A percentile compares a stretch with the other conserved stretches of the same genome.
Evolutionary conservation across 2,797 vertebrate genomes (phyloP).

Genomic region (Pitangus sulphuratus): DNA sequence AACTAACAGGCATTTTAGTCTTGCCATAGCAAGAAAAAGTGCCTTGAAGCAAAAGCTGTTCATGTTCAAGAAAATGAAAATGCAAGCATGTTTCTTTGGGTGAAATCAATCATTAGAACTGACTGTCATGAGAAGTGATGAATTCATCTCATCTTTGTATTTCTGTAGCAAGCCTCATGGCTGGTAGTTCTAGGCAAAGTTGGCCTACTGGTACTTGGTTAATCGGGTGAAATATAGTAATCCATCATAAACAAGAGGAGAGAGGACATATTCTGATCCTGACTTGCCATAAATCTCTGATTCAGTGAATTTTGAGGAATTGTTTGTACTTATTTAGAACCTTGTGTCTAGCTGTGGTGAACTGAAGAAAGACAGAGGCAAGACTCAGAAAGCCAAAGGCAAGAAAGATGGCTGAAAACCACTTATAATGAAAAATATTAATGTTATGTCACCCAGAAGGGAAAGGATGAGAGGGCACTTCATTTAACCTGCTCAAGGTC

Average conservation of each 20-base stretch:
- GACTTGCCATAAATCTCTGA: not conserved
- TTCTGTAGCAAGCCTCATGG: not conserved
- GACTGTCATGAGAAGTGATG: not conserved
- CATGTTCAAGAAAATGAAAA: conserved; percentile 6
- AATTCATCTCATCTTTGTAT: not conserved
- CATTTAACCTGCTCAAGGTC: conserved; percentile 7
- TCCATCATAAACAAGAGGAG: not conserved
- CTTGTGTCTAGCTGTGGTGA: not conserved
- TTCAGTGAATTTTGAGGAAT: not conserved
- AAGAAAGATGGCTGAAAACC: conserved; percentile 2
- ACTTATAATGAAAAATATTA: not conserved
- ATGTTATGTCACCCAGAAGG: not conserved
- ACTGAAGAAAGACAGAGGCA: not conserved
- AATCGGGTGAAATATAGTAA: not conserved
- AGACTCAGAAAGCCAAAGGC: not conserved
- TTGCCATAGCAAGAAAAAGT: conserved; percentile 11
- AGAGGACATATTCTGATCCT: not conserved
- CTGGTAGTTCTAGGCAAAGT: not conserved
- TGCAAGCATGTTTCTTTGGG: not conserved
- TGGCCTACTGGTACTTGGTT: conserved; percentile 1
- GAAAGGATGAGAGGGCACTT: not conserved
- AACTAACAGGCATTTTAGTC: conserved; percentile 6
- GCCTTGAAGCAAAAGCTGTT: conserved; percentile 19
- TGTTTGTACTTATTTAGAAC: not conserved
- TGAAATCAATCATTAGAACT: conserved; percentile 19